A percentile compares a stretch with the other conserved stretches of the same genome.
These are phyloP conservation scores for Thelaira solivaga DNA, from an alignment of 2,888 invertebrate species.

Conservation along the genomic window DNA sequence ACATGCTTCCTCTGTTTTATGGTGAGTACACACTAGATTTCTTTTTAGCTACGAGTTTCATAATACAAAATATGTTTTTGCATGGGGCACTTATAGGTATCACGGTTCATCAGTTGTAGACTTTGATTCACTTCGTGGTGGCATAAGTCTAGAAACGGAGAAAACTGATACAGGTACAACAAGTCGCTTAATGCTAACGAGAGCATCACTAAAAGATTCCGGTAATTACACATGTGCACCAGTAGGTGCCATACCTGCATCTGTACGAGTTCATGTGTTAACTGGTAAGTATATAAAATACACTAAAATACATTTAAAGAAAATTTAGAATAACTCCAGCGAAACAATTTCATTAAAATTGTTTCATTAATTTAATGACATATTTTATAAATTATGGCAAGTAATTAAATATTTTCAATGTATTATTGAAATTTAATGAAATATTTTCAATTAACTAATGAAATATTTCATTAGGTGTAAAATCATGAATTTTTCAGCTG, in stretches of 20 bases:
- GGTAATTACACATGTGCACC: slow-evolving; percentile 95
- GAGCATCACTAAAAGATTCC: slow-evolving; percentile 89
- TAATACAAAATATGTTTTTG: background rate
- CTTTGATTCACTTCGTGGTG: slow-evolving; percentile 89
- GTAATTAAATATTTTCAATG: no score
- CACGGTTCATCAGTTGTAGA: slow-evolving; percentile 89
- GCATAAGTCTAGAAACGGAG: slow-evolving; percentile 92
- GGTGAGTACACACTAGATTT: slow-evolving; percentile 78
- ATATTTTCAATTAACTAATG: no score
- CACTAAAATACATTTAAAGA: no score
- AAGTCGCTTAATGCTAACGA: slow-evolving; percentile 89
- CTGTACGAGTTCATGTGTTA: slow-evolving; percentile 89
- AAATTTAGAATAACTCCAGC: no score
- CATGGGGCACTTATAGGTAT: slow-evolving; percentile 83
- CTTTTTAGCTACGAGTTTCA: background rate
- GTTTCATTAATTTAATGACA: no score
- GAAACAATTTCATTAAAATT: no score
- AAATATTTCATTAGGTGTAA: no score
- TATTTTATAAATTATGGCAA: no score
- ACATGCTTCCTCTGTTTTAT: slow-evolving; percentile 86
- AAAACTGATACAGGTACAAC: slow-evolving; percentile 91
- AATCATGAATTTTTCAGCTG: no score
- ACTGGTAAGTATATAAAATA: slow-evolving; percentile 85
- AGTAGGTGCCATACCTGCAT: slow-evolving; percentile 88
- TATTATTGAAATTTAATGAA: no score